phyloP scores from a whole-genome alignment of 2,888 invertebrate genomes.

The Scaptomyza reducta region DNA sequence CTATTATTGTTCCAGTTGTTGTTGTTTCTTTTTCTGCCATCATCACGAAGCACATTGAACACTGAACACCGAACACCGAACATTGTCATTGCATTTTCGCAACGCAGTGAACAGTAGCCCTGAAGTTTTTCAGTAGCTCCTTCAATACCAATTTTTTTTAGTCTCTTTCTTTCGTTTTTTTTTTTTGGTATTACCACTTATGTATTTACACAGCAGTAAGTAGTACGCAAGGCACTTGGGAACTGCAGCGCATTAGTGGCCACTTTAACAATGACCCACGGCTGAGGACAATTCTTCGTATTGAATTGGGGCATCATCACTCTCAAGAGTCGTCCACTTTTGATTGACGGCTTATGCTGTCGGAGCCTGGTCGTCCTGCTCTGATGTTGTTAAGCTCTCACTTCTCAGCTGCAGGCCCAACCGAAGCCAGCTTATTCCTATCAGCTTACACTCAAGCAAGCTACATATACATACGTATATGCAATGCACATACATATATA shows the following conservation, averaged over 20 bases:
- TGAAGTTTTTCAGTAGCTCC: conserved; percentile 10
- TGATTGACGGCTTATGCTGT: conserved; percentile 35
- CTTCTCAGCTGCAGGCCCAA: conserved; percentile 2
- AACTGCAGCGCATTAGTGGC: conserved; percentile 69
- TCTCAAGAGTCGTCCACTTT: conserved; percentile 13
- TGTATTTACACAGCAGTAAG: conserved; percentile 22
- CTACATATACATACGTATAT: conserved; percentile 1
- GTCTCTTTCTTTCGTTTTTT: conserved; percentile 11
- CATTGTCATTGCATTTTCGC: conserved; percentile 65
- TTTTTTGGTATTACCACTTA: conserved; percentile 44
- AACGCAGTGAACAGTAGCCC: background rate
- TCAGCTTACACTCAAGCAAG: background rate
- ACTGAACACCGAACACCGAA: conserved; percentile 41
- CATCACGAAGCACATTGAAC: conserved; percentile 73
- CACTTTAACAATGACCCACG: conserved; percentile 61
- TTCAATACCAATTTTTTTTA: conserved; percentile 28
- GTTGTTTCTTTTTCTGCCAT: conserved; percentile 27
- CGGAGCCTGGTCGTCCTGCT: conserved; percentile 18
- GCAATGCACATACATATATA: background rate
- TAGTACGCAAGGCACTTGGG: conserved; percentile 53
- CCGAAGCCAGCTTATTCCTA: background rate
- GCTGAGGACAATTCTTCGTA: conserved; percentile 68
- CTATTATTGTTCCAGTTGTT: conserved; percentile 8
- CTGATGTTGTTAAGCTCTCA: conserved; percentile 39
- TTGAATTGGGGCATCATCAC: conserved; percentile 54